Evolutionary conservation across 2,888 invertebrate genomes (phyloP).

Genomic region (Drosophila kambysellisi): DNA sequence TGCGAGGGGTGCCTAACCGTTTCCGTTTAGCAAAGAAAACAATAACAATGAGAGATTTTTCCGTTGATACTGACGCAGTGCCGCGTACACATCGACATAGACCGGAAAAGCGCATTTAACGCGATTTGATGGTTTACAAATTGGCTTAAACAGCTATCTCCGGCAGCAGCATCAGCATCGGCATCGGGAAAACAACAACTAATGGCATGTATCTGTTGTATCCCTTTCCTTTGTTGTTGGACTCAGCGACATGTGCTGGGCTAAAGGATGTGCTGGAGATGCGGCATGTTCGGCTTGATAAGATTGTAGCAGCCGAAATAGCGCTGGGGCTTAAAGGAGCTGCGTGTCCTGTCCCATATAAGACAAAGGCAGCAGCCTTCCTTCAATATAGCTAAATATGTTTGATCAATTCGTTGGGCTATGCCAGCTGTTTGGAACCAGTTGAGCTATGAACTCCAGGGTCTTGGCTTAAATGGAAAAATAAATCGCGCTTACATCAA

Average conservation of each 20-base stretch:
- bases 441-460: neutral
- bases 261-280: constrained; percentile 52
- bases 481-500: neutral
- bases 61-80: constrained; percentile 41
- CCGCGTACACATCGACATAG: constrained; percentile 26
- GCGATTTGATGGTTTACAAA: constrained; percentile 82
- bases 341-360: constrained; percentile 19
- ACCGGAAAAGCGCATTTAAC: constrained; percentile 81
- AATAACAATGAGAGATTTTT: constrained; percentile 74
- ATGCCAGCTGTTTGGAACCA: constrained; percentile 34
- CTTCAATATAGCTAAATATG: constrained; percentile 8
- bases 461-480: neutral
- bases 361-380: constrained; percentile 26
- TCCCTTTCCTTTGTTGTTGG: constrained; percentile 26
- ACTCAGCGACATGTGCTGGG: constrained; percentile 39
- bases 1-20: constrained; percentile 67
- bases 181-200: constrained; percentile 42
- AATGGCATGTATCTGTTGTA: constrained; percentile 48
- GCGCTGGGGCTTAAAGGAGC: constrained; percentile 19
- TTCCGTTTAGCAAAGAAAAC: constrained; percentile 81
- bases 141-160: constrained; percentile 78
- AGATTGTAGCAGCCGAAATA: constrained; percentile 55
- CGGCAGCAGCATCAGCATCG: constrained; percentile 25
- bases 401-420: constrained; percentile 35
- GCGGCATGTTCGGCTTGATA: constrained; percentile 65